Evolutionary conservation across 2,113 vertebrate species (phyloP).

Genomic region (Ammodytes marinus): DNA sequence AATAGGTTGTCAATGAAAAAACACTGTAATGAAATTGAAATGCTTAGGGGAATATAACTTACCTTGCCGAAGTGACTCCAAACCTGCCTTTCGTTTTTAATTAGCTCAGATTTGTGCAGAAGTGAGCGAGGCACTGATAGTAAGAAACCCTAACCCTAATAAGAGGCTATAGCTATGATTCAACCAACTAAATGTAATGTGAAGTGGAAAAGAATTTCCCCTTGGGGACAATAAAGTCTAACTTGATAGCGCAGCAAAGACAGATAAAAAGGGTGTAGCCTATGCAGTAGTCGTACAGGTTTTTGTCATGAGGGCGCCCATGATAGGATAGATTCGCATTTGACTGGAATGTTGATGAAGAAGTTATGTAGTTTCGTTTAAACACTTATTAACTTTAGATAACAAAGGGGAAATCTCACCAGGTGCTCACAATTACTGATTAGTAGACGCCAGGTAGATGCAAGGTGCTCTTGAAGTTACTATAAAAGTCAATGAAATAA

Average conservation of each 20-base stretch:
- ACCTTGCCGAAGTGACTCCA: neutral
- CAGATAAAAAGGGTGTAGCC: neutral
- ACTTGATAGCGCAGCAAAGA: neutral
- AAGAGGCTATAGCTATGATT: neutral
- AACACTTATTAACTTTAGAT: too few species aligned
- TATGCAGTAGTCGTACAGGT: neutral
- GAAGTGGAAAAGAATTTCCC: too few species aligned
- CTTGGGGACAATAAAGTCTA: neutral
- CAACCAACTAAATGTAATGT: too few species aligned
- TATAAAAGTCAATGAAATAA: too few species aligned
- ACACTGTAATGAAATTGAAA: neutral
- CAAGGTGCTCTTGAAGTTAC: too few species aligned
- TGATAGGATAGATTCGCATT: neutral
- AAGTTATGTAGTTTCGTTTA: neutral
- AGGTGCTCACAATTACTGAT: too few species aligned
- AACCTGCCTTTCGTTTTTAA: neutral
- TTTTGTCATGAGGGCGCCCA: neutral
- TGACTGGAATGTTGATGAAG: neutral
- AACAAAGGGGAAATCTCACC: too few species aligned
- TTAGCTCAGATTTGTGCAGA: neutral
- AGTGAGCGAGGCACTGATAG: neutral
- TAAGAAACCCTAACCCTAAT: neutral
- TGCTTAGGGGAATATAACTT: neutral
- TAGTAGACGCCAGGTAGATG: too few species aligned
- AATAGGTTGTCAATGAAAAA: neutral